phyloP scores from a whole-genome alignment of 2,797 vertebrate species.

The Coreius guichenoti region DNA sequence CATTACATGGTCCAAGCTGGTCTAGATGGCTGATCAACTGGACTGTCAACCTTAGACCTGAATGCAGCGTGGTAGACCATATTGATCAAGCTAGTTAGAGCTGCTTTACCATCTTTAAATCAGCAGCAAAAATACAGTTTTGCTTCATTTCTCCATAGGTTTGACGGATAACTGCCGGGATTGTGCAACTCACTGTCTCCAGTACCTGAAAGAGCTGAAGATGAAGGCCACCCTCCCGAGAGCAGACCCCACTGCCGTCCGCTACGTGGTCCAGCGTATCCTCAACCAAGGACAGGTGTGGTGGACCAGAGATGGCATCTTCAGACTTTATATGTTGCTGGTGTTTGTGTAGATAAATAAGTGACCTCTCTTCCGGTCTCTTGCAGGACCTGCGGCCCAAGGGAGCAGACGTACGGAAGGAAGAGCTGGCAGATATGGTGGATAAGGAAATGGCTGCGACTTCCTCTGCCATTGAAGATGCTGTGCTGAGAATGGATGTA shows the following conservation, averaged over 20 bases:
- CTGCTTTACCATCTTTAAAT: background rate
- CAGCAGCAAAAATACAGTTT: background rate
- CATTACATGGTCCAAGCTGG: background rate
- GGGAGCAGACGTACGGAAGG: constrained; percentile 86
- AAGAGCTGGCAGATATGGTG: constrained; percentile 91
- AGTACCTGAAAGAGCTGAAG: constrained; percentile 79
- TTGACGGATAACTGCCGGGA: constrained; percentile 77
- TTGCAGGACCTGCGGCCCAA: constrained; percentile 85
- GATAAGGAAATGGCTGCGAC: constrained; percentile 95
- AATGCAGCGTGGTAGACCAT: background rate
- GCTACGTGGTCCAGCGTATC: constrained; percentile 73
- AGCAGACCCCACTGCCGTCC: constrained; percentile 71
- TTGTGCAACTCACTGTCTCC: constrained; percentile 75
- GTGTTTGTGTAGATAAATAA: background rate
- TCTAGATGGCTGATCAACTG: background rate
- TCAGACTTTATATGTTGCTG: background rate
- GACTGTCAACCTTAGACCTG: too few species aligned
- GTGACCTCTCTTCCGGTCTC: background rate
- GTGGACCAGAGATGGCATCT: background rate
- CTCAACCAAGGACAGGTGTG: constrained; percentile 73
- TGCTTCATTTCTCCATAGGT: constrained; percentile 59
- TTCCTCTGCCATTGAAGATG: constrained; percentile 86
- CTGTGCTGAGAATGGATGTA: constrained; percentile 91
- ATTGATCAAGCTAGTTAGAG: background rate
- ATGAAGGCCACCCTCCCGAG: constrained; percentile 70